phyloP scores from a whole-genome alignment of 30 jellyfish, hydroid and myxozoan species.

The Turritopsis dohrnii region DNA sequence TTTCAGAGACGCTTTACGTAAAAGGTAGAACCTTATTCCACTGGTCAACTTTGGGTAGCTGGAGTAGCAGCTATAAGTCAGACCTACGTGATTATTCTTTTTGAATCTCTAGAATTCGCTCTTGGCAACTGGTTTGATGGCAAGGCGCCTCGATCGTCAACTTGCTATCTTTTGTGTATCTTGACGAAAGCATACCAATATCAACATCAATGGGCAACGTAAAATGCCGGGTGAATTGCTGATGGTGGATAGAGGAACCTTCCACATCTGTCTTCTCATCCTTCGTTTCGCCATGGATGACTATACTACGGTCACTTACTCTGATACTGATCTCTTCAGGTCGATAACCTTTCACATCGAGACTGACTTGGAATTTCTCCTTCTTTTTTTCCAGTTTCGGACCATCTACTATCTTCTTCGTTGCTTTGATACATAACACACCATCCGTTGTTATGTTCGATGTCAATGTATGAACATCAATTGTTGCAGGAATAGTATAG shows the following conservation, averaged over 20 bases:
- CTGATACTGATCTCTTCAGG: constrained; percentile 61
- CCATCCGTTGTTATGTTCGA: constrained; percentile 54
- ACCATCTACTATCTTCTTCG: not conserved
- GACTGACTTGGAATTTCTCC: constrained; percentile 30
- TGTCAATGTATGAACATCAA: constrained; percentile 32
- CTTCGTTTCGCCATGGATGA: constrained; percentile 43
- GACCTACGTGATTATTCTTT: too few relatives aligned
- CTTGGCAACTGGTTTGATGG: not conserved
- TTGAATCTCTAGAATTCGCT: not conserved
- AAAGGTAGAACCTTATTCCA: too few relatives aligned
- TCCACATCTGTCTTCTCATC: constrained; percentile 30
- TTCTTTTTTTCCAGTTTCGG: constrained; percentile 16
- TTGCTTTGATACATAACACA: constrained; percentile 43
- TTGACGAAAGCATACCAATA: constrained; percentile 29
- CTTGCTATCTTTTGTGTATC: constrained; percentile 37
- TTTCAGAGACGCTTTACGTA: too few relatives aligned
- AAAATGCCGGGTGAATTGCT: constrained; percentile 53
- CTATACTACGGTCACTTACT: constrained; percentile 33
- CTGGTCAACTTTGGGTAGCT: too few relatives aligned
- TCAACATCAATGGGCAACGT: constrained; percentile 47
- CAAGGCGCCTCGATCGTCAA: constrained; percentile 47
- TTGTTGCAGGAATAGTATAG: constrained; percentile 43
- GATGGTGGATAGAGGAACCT: constrained; percentile 40
- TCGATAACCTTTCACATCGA: constrained; percentile 34
- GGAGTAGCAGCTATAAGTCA: too few relatives aligned